A percentile compares a stretch with the other conserved stretches of the same genome.
These are phyloP conservation scores for Furcifer pardalis DNA, from an alignment of 2,797 vertebrate genomes.

Conservation along the genomic window DNA sequence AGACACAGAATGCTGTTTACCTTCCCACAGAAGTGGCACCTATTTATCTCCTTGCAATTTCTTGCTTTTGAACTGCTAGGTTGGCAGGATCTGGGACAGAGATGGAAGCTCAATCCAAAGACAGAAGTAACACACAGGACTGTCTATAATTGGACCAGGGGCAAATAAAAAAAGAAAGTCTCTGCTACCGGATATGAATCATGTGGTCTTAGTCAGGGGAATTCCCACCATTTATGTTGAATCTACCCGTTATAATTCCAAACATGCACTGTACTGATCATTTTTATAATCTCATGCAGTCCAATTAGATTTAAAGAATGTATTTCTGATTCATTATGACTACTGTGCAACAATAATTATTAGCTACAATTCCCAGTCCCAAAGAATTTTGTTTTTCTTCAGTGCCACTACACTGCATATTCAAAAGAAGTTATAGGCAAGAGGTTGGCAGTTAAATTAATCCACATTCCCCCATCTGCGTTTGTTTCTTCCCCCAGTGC, in stretches of 20 bases:
- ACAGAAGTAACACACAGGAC: neutral
- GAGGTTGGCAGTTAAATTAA: constrained; percentile 2
- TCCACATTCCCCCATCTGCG: constrained; percentile 30
- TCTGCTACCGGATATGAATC: too few species aligned
- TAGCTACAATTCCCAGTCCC: constrained; percentile 6
- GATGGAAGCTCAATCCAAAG: too few species aligned
- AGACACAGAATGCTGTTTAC: too few species aligned
- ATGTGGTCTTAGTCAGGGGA: neutral
- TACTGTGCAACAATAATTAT: constrained; percentile 19
- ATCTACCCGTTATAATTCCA: neutral
- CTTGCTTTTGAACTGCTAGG: too few species aligned
- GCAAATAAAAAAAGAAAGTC: neutral
- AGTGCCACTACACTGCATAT: neutral
- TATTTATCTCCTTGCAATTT: too few species aligned
- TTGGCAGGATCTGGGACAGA: too few species aligned
- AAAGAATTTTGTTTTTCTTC: constrained; percentile 19
- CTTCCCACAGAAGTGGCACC: too few species aligned
- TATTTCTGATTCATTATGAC: constrained; percentile 2
- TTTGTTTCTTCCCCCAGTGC: constrained; percentile 39
- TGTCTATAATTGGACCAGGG: neutral
- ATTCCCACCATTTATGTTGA: neutral
- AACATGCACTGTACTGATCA: neutral
- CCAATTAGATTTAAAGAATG: neutral
- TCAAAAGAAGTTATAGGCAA: constrained; percentile 16
- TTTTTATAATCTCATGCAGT: constrained; percentile 6